Percentiles rank a stretch among this genome's conserved stretches.
Evolutionary conservation across 2,797 vertebrate species (phyloP).

Genomic region (Valencia hispanica): DNA sequence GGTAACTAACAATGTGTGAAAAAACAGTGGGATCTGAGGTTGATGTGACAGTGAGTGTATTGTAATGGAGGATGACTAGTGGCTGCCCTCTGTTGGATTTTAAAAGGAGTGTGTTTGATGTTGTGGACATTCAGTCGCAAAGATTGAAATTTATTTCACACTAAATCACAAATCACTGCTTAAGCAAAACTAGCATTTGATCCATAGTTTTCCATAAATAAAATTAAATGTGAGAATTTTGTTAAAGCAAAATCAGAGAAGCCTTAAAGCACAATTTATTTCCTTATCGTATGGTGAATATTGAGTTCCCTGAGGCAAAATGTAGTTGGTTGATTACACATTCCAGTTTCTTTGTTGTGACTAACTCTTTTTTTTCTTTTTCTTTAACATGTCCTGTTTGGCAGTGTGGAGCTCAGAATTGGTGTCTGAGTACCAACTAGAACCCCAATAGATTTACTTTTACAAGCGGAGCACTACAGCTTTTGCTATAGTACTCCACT

Average conservation of each 20-base stretch:
- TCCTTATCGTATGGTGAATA: background rate
- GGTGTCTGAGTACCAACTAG: no score
- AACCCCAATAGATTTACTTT: no score
- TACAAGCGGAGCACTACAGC: no score
- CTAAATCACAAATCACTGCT: background rate
- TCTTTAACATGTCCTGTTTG: no score
- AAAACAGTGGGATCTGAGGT: background rate
- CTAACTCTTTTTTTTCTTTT: background rate
- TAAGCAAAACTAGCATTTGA: background rate
- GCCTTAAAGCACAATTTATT: background rate
- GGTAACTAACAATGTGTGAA: slow-evolving; percentile 7
- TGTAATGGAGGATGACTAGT: slow-evolving; percentile 10
- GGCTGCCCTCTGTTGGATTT: slow-evolving; percentile 39
- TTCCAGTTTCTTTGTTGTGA: background rate
- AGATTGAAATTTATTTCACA: background rate
- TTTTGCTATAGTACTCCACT: no score
- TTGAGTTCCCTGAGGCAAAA: background rate
- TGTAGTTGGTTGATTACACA: background rate
- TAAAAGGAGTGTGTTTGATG: slow-evolving; percentile 7
- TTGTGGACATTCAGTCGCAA: background rate
- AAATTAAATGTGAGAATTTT: background rate
- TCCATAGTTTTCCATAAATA: background rate
- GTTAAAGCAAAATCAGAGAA: background rate
- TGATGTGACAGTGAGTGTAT: slow-evolving; percentile 5
- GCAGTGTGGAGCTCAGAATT: no score